phyloP scores from a whole-genome alignment of 2,113 vertebrate species.

The Maccullochella peelii region DNA sequence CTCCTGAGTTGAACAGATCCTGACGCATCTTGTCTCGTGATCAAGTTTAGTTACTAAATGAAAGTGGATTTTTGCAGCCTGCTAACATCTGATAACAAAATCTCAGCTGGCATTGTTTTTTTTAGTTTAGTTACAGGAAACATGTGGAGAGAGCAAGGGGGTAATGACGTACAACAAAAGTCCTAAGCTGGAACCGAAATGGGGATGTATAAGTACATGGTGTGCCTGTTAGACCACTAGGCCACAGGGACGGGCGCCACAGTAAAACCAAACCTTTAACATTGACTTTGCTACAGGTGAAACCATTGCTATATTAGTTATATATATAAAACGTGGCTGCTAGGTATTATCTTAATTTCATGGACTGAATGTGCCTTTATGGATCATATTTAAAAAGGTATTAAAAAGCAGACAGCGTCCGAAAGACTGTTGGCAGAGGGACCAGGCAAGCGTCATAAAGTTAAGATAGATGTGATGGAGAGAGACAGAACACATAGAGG shows the following conservation, averaged over 20 bases:
- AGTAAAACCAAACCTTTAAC: neutral
- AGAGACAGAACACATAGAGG: neutral
- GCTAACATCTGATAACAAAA: neutral
- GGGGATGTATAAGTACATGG: neutral
- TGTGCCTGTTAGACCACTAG: neutral
- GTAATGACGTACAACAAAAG: neutral
- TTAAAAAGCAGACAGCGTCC: neutral
- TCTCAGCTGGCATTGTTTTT: too few species aligned
- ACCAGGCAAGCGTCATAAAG: neutral
- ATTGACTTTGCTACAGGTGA: neutral
- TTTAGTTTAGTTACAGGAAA: too few species aligned
- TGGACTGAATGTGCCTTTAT: neutral
- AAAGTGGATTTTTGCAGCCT: too few species aligned
- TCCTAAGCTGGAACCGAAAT: neutral
- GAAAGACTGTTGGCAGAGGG: neutral
- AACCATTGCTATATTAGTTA: neutral
- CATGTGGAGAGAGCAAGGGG: neutral
- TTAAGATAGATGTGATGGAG: neutral
- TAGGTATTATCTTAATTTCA: neutral
- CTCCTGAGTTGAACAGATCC: neutral
- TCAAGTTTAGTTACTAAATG: neutral
- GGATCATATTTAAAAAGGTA: neutral
- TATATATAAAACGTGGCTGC: too few species aligned
- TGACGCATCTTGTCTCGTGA: neutral
- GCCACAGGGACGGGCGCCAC: neutral